These are phyloP conservation scores for Diploscapter pachys DNA, from an alignment of 1,140 invertebrate genomes.

Conservation along the genomic window DNA sequence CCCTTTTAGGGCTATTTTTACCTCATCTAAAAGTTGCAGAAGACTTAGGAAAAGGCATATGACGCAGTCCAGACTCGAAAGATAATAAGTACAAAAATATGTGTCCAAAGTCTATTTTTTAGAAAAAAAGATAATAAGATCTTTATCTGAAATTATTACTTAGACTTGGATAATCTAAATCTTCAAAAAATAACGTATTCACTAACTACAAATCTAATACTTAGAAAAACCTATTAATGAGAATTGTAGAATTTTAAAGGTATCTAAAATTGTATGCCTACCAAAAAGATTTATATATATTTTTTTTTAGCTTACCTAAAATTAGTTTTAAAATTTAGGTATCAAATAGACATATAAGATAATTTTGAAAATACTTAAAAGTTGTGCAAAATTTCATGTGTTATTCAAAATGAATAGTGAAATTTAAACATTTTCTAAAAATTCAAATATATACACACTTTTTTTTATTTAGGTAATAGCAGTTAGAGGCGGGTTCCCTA, in stretches of 20 bases:
- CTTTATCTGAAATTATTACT: no score
- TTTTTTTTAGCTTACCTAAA: not conserved
- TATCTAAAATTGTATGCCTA: slow-evolving; percentile 5
- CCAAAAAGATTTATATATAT: not conserved
- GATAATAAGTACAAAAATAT: no score
- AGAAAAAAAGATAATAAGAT: no score
- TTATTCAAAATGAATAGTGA: not conserved
- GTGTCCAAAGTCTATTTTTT: no score
- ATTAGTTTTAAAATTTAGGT: slow-evolving; percentile 17
- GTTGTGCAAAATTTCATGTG: not conserved
- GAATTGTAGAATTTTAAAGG: not conserved
- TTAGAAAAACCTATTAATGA: no score
- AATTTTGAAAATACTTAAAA: not conserved
- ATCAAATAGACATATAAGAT: not conserved
- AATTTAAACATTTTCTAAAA: not conserved
- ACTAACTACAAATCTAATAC: no score
- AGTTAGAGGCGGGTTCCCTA: slow-evolving; percentile 26
- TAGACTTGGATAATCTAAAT: no score
- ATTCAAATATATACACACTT: not conserved
- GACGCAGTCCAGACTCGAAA: no score
- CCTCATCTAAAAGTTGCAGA: no score
- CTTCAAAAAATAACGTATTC: no score
- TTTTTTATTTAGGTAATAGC: slow-evolving; percentile 25
- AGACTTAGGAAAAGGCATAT: no score
- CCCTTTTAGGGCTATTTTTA: no score